Evolutionary conservation across 2,797 vertebrate genomes (phyloP), one percentile per base, ranked within the genome.

Genomic region (Limosa lapponica): DNA sequence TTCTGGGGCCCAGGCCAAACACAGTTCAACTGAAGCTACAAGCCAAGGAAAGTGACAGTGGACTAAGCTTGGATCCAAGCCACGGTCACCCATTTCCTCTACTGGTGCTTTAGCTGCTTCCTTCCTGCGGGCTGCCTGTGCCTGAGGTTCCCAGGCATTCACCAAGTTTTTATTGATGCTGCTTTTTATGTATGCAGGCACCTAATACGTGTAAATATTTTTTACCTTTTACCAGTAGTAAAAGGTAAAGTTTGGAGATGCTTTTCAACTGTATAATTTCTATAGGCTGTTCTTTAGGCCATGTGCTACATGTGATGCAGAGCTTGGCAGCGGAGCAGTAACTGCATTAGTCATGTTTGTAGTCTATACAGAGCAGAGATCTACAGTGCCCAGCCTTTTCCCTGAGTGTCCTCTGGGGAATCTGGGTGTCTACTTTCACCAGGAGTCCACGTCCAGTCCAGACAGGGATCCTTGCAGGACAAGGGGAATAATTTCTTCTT

Each of bases 101-200:
- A 16, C 14, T 30, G 30, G 8, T 65, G 58, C 34, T 65, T 13
- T 27, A 61, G n/a, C 30, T 82, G 19, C 51, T 83, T 88, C 66
- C 44, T 89, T 92, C 55, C 36, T 82, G 34, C 51, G 62, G 55
- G 34, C 46, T 80, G 39, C 24, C 32, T 49, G 49, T 49, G 41
- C 64, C 46, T 51, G 73, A 36, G 30, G 36, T 64, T 83, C 73
- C n/a, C 24, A 44, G 57, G 12, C 11, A 32, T 44, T n/a, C 36
- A 23, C 28, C 23, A 27, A 36, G 58, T 20, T 25, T 71, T 57
- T 82, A 17, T 16, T 65, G 24, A 8, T 37, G 34, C 17, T 75
- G 16, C 6, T 27, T 87, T 91, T 90, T 34, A n/a, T 0, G 0
- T 46, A 39, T 10, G 11, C 23, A 64, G 39, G 34, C 6, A 62